Percentiles rank a stretch among this genome's conserved stretches.
Conservation (phyloP, 2,888 invertebrate species). For the Chloroclysta siterata region DNA sequence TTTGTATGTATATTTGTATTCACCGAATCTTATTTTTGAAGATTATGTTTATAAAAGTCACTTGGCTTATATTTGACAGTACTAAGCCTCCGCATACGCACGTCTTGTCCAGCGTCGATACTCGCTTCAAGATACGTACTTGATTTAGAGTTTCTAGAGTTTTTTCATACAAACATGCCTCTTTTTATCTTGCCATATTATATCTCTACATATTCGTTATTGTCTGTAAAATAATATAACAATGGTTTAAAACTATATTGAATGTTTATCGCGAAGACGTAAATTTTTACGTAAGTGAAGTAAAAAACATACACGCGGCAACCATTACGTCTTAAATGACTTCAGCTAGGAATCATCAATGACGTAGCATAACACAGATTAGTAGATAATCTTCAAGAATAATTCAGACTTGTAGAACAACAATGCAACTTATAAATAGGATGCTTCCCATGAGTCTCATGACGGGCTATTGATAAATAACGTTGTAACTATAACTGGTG, state of each 20-base stretch:
- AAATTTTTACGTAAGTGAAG: conserved; percentile 16
- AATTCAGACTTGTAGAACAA: not conserved
- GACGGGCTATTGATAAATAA: conserved; percentile 12
- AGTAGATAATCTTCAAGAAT: not conserved
- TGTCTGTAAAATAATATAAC: not conserved
- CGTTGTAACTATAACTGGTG: conserved; percentile 15
- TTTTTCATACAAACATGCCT: not conserved
- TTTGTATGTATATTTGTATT: too few relatives aligned
- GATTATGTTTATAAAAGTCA: not conserved
- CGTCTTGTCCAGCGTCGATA: not conserved
- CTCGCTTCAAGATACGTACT: not conserved
- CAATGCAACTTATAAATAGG: conserved; percentile 31
- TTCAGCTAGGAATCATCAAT: conserved; percentile 18
- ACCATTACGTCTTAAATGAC: conserved; percentile 19
- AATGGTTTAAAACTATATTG: not conserved
- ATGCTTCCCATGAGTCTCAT: not conserved
- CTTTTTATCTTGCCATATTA: not conserved
- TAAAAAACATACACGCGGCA: conserved; percentile 25
- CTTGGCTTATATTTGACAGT: conserved; percentile 1
- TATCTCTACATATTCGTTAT: not conserved
- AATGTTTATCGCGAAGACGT: not conserved
- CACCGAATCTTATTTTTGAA: not conserved
- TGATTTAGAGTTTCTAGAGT: too few relatives aligned
- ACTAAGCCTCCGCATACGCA: not conserved
- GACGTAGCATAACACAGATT: conserved; percentile 14